phyloP scores from a whole-genome alignment of 2,888 invertebrate genomes.

The Salpingus planirostris region DNA sequence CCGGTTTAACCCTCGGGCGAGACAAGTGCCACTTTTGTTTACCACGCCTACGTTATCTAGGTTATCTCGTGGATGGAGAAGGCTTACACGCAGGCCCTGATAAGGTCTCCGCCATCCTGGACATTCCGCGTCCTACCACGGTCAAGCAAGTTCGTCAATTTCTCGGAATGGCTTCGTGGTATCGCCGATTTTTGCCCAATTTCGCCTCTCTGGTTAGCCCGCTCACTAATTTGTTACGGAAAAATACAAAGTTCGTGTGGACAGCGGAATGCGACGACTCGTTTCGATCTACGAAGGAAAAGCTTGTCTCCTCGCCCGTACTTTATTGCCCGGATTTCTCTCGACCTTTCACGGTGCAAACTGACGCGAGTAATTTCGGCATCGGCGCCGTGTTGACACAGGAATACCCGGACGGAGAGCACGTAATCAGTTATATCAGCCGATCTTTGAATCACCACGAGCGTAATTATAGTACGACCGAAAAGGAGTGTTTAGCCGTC shows the following conservation, averaged over 20 bases:
- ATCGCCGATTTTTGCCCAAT: slow-evolving; percentile 8
- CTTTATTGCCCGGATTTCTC: no score
- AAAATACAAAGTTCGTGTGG: no score
- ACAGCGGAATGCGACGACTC: no score
- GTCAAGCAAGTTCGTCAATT: slow-evolving; percentile 14
- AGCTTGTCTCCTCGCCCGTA: no score
- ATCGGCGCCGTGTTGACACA: slow-evolving; percentile 18
- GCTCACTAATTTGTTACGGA: no score
- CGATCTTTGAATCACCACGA: no score
- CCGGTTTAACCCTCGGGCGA: slow-evolving; percentile 16
- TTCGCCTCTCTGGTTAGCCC: background rate
- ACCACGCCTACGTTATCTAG: slow-evolving; percentile 14
- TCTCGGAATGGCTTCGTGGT: slow-evolving; percentile 18
- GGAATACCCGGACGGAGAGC: slow-evolving; percentile 9
- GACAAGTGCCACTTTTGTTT: slow-evolving; percentile 16
- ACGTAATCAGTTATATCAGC: slow-evolving; percentile 17
- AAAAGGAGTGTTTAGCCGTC: slow-evolving; percentile 12
- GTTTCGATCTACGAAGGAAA: no score
- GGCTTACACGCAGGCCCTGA: slow-evolving; percentile 15
- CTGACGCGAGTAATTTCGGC: no score
- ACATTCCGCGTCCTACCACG: slow-evolving; percentile 11
- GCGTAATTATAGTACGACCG: no score
- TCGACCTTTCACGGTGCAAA: no score
- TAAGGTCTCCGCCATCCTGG: slow-evolving; percentile 12
- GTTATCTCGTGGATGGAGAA: slow-evolving; percentile 13